These are phyloP conservation scores for Seriola rivoliana DNA, from an alignment of 2,113 vertebrate genomes.

Conservation along the genomic window DNA sequence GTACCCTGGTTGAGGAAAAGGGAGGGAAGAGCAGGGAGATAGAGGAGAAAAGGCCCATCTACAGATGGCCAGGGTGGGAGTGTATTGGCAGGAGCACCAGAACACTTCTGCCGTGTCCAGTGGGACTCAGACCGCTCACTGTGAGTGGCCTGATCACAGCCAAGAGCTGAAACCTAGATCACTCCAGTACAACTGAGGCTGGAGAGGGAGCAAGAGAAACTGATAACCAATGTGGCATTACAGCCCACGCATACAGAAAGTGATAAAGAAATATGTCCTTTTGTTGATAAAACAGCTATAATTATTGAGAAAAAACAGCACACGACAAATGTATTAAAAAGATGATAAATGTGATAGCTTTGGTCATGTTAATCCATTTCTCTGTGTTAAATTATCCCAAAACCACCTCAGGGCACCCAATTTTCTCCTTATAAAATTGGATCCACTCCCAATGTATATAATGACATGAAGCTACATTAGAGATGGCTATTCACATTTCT, in stretches of 20 bases:
- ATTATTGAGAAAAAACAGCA: slow-evolving; percentile 24
- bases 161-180: slow-evolving; percentile 79
- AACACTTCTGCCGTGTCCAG: slow-evolving; percentile 84
- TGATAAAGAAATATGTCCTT: slow-evolving; percentile 69
- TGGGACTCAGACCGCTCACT: slow-evolving; percentile 78
- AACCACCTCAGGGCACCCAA: slow-evolving; percentile 35
- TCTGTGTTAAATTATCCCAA: slow-evolving; percentile 32
- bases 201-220: slow-evolving; percentile 66
- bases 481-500: slow-evolving; percentile 55
- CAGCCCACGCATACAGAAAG: slow-evolving; percentile 60
- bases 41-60: slow-evolving; percentile 78
- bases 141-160: slow-evolving; percentile 75
- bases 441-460: slow-evolving; percentile 38
- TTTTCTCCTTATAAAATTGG: slow-evolving; percentile 56
- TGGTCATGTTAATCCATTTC: slow-evolving; percentile 8
- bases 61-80: slow-evolving; percentile 87
- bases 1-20: slow-evolving; percentile 55
- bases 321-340: slow-evolving; percentile 34
- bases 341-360: slow-evolving; percentile 9
- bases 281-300: slow-evolving; percentile 67
- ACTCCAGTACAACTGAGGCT: slow-evolving; percentile 70
- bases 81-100: slow-evolving; percentile 81
- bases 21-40: slow-evolving; percentile 61
- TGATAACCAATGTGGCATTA: slow-evolving; percentile 74
- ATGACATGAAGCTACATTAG: slow-evolving; percentile 62